These are phyloP conservation scores for Phyllostomus hastatus DNA, from an alignment of 2,113 vertebrate species.

Conservation along the genomic window DNA sequence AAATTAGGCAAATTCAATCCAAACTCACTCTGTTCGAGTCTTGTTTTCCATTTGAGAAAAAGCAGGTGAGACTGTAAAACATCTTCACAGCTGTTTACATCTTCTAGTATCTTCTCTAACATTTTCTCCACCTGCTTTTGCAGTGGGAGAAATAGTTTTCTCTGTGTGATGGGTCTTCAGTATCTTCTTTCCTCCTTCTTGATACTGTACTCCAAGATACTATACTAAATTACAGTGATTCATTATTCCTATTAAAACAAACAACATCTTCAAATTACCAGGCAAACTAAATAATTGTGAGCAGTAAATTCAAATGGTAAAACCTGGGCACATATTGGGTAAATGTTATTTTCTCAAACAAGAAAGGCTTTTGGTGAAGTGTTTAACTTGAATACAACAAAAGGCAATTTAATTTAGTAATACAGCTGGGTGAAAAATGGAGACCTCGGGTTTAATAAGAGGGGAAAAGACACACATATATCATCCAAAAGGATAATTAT, in stretches of 20 bases:
- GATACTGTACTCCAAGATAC: conserved; percentile 69
- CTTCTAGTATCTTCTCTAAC: conserved; percentile 60
- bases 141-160: conserved; percentile 69
- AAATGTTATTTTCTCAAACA: conserved; percentile 83
- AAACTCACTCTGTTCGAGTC: not conserved
- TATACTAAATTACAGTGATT: conserved; percentile 81
- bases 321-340: conserved; percentile 76
- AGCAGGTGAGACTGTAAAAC: not conserved
- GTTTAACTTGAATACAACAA: conserved; percentile 87
- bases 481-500: conserved; percentile 91
- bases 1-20: not conserved
- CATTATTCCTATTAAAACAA: conserved; percentile 86
- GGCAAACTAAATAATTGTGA: conserved; percentile 80
- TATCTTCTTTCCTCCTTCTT: not conserved
- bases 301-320: conserved; percentile 82
- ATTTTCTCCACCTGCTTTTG: conserved; percentile 67
- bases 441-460: conserved; percentile 89
- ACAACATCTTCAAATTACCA: conserved; percentile 82
- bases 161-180: conserved; percentile 16
- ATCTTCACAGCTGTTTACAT: conserved; percentile 44
- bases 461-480: conserved; percentile 85
- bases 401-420: conserved; percentile 91
- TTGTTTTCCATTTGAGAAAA: conserved; percentile 42
- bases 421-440: conserved; percentile 88
- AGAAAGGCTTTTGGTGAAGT: conserved; percentile 83